Base-by-base conservation (phyloP, 1,140 invertebrate species). In the Cyclina sinensis region DNA sequence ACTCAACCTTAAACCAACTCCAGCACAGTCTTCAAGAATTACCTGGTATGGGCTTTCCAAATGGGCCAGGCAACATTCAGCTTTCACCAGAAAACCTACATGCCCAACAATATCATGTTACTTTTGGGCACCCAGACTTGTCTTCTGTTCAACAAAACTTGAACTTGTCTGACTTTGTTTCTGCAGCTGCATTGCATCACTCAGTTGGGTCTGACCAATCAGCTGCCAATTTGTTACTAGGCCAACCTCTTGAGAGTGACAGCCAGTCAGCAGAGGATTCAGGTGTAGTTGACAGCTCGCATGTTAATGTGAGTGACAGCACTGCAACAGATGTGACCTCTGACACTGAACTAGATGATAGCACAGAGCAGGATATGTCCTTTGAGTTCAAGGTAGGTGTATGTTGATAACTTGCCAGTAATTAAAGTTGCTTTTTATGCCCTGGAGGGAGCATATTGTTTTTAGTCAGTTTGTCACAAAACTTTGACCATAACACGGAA, bases 331-430 rank as follows among this genome's bases (percentile, higher is more conserved):
- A 81, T 76, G 16, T 62, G 3, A 35, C 73, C 2, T 84, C 59
- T 51, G 79, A 87, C 18, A 79, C 39, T 30, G 86, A 88, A n/a
- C 57, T 80, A n/a, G 82, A 86, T 43, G 43, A 79, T 9, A 65
- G 51, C 37, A 5, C 27, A n/a, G 88, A 89, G 21, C 86, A 86
- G 32, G 86, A 88, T 48, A 88, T 88, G 86, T 24, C 68, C 30
- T 89, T 85, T 76, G 85, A 86, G 88, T 43, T 91, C 5, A 89
- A 88, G 88, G 88, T 91, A 73, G 79, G 43, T 43, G n/a, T n/a
- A n/a, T n/a, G n/a, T n/a, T n/a, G n/a, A n/a, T n/a, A n/a, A n/a
- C n/a, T n/a, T n/a, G n/a, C n/a, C n/a, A n/a, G n/a, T n/a, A n/a
- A n/a, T n/a, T n/a, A n/a, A n/a, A n/a, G n/a, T n/a, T n/a, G n/a